A percentile compares a stretch with the other conserved stretches of the same genome.
Conservation (phyloP, 2,113 vertebrate species). For the Ellobius talpinus region DNA sequence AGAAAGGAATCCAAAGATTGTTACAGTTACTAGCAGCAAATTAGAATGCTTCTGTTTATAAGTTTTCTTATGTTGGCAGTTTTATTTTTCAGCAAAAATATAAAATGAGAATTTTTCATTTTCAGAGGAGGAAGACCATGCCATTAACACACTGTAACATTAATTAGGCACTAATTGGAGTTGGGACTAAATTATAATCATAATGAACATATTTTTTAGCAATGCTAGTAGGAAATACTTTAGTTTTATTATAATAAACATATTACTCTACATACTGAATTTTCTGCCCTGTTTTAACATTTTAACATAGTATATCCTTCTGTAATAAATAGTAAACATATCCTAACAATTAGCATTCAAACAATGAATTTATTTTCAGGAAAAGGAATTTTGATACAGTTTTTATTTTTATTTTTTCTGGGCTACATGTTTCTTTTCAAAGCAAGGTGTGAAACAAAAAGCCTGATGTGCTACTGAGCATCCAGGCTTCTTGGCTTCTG, state of each 20-base stretch:
- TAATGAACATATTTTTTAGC: constrained; percentile 37
- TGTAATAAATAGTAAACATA: not conserved
- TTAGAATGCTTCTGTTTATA: not conserved
- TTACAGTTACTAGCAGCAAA: not conserved
- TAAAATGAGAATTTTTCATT: constrained; percentile 29
- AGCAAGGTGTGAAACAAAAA: constrained; percentile 24
- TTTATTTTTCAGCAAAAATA: constrained; percentile 57
- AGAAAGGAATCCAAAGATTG: constrained; percentile 35
- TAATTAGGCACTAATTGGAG: constrained; percentile 29
- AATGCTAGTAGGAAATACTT: constrained; percentile 36
- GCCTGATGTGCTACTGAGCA: not conserved
- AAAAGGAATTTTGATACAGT: constrained; percentile 39
- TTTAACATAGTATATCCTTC: constrained; percentile 39
- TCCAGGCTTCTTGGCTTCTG: constrained; percentile 4
- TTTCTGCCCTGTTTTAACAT: constrained; percentile 55
- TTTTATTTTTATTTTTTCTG: constrained; percentile 25
- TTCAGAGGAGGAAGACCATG: constrained; percentile 47
- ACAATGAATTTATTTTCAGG: not conserved
- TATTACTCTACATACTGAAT: constrained; percentile 23
- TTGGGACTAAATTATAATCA: constrained; percentile 64
- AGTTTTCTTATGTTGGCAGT: constrained; percentile 31
- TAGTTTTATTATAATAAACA: constrained; percentile 21
- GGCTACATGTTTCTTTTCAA: constrained; percentile 40
- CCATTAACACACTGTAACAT: constrained; percentile 32
- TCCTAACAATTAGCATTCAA: constrained; percentile 42